These are phyloP conservation scores for Acipenser transmontanus DNA, from an alignment of 2,797 vertebrate species.

Conservation along the genomic window DNA sequence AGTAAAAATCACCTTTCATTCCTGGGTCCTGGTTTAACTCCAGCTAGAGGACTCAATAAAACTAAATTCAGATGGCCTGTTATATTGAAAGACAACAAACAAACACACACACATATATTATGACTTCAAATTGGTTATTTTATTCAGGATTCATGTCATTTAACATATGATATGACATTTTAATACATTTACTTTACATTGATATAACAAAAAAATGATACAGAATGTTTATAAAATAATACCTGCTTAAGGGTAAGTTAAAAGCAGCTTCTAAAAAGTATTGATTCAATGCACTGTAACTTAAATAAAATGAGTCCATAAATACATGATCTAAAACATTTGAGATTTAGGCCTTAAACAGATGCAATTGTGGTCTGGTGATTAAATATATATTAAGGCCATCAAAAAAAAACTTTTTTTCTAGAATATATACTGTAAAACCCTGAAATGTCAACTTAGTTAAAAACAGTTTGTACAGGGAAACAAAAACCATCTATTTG, in stretches of 20 bases:
- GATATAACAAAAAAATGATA: constrained; percentile 44
- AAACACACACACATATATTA: constrained; percentile 12
- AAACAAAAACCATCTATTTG: neutral
- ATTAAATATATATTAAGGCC: constrained; percentile 58
- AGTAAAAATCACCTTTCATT: no score
- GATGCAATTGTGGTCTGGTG: constrained; percentile 12
- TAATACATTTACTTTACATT: constrained; percentile 23
- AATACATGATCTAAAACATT: constrained; percentile 43
- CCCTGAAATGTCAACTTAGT: constrained; percentile 31
- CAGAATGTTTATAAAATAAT: constrained; percentile 54
- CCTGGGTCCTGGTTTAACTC: no score
- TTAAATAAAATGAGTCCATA: constrained; percentile 53
- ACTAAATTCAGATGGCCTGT: no score
- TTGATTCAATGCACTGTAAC: constrained; percentile 47
- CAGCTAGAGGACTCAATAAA: no score
- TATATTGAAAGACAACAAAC: neutral
- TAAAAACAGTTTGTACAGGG: constrained; percentile 16
- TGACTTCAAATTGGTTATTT: constrained; percentile 48
- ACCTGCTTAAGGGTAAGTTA: constrained; percentile 39
- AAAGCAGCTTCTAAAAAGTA: constrained; percentile 52
- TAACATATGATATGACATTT: constrained; percentile 44
- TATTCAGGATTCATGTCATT: constrained; percentile 49
- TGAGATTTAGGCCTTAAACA: constrained; percentile 31
- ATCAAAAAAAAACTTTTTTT: constrained; percentile 38
- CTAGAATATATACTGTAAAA: constrained; percentile 29